A percentile compares a stretch with the other conserved stretches of the same genome.
Evolutionary conservation across 2,888 invertebrate species (phyloP).

Genomic region (Nycteola revayana): DNA sequence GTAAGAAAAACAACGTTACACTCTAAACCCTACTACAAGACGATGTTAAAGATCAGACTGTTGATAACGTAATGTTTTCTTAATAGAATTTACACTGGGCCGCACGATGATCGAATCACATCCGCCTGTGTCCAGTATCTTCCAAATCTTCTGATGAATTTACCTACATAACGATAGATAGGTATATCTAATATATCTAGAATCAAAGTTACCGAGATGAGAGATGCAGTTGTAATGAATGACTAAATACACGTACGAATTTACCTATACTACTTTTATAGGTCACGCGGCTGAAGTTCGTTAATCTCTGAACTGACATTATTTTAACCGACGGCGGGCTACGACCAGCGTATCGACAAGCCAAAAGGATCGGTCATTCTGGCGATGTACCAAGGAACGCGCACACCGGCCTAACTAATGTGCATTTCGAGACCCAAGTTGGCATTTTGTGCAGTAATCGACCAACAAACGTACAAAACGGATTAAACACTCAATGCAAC

Average conservation of each 20-base stretch:
- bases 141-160: too few relatives aligned
- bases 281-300: slow-evolving; percentile 78
- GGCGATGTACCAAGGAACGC: slow-evolving; percentile 80
- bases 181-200: too few relatives aligned
- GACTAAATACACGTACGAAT: slow-evolving; percentile 35
- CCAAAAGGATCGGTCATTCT: slow-evolving; percentile 80
- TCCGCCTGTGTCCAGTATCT: too few relatives aligned
- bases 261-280: slow-evolving; percentile 64
- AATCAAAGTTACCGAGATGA: too few relatives aligned
- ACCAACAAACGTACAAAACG: slow-evolving; percentile 3
- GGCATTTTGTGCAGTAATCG: slow-evolving; percentile 54
- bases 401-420: slow-evolving; percentile 70
- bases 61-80: slow-evolving; percentile 14
- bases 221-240: slow-evolving; percentile 22
- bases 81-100: neutral
- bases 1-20: slow-evolving; percentile 46
- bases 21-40: slow-evolving; percentile 24
- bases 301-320: slow-evolving; percentile 80
- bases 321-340: slow-evolving; percentile 71
- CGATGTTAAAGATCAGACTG: slow-evolving; percentile 18
- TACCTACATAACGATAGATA: too few relatives aligned
- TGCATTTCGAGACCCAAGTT: slow-evolving; percentile 75
- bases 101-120: too few relatives aligned
- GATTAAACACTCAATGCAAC: too few relatives aligned
- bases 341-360: slow-evolving; percentile 72